Evolutionary conservation across 92 coral and sea anemone species (phyloP), one percentile per base, ranked within the genome.

Genomic region (Parazoanthus swiftii): DNA sequence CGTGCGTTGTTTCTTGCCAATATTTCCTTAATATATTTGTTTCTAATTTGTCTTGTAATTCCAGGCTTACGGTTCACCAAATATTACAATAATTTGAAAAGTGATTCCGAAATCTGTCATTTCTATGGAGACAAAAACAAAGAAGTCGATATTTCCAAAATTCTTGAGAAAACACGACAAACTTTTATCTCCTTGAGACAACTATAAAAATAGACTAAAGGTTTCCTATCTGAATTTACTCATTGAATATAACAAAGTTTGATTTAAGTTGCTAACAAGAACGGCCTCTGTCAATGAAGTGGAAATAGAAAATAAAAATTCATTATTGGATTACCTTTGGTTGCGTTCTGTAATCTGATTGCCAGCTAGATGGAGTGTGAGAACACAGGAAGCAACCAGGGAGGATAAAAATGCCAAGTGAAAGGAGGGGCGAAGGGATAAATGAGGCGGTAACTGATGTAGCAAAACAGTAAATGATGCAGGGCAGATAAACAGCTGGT

Each of bases 171-270:
- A 48, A 84, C 29, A 71, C 56, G 58, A 74, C 29, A 5, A 37
- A 50, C 4, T 71, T 72, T 48, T n/a, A 25, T 16, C 23, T n/a
- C 68, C 29, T 54, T 26, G 65, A 44, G 14, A 51, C 65, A 84
- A 84, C 78, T 84, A 73, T 71, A 84, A 84, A 84, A 84, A 84
- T 84, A 84, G 78, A 84, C 51, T 26, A 5, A 11, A 1, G 37
- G 5, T 44, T 33, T 71, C 76, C 25, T 6, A 38, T 38, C 39
- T 1, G 25, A 37, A 46, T 26, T 44, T 25, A n/a, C 37, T 14
- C 20, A 8, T 42, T 20, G 56, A 21, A 82, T 81, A 37, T 39
- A 65, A 67, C 76, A 39, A 42, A 36, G 20, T 14, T 13, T 5
- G 51, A 43, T 44, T 78, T 46, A 38, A 42, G n/a, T 78, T 63